Evolutionary conservation across 2,113 vertebrate species (phyloP), one percentile per base, ranked within the genome.

Genomic region (Lampris incognitus): DNA sequence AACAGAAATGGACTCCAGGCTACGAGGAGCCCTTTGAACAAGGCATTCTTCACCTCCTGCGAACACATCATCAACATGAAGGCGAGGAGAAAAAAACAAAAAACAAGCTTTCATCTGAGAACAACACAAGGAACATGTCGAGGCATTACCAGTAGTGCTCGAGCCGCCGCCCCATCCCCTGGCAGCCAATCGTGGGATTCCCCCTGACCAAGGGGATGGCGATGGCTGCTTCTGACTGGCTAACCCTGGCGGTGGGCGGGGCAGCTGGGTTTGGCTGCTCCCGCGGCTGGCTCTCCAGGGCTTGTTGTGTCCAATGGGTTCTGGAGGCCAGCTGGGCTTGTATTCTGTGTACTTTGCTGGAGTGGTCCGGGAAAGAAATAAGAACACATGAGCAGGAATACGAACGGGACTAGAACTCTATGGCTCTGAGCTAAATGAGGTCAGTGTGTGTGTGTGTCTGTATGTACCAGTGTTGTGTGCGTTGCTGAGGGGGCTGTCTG

Each of bases 241-340:
- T 86, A 99, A 93, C 91, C 98, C 98, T 55, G 98, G 98, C 84
- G 98, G 98, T 2, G 96, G 96, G 89, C 98, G 98, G 91, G 97
- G 96, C 91, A 98, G 92, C 92, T 97, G 98, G 95, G 79, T 94
- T 96, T 93, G 97, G 96, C 93, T 97, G 96, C 95, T 96, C 95
- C 97, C 96, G 79, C 97, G 97, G 93, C 93, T 97, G 93, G 96
- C 95, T 94, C 98, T 99, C 98, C 98, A 99, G 92, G 96, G 97
- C 94, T 98, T 99, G 93, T 96, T 97, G 95, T 98, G 98, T 95
- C 98, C 98, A 82, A 98, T 98, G 85, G 98, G 98, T 91, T 99
- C 98, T 87, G 97, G 97, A 87, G 97, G 97, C 98, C 98, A 99
- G 87, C 97, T 97, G 92, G 96, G 96, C 96, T 99, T 99, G 88